Percentiles rank a stretch among this genome's conserved stretches.
Evolutionary conservation across 2,113 vertebrate genomes (phyloP).

Genomic region (Rhagologus leucostigma): DNA sequence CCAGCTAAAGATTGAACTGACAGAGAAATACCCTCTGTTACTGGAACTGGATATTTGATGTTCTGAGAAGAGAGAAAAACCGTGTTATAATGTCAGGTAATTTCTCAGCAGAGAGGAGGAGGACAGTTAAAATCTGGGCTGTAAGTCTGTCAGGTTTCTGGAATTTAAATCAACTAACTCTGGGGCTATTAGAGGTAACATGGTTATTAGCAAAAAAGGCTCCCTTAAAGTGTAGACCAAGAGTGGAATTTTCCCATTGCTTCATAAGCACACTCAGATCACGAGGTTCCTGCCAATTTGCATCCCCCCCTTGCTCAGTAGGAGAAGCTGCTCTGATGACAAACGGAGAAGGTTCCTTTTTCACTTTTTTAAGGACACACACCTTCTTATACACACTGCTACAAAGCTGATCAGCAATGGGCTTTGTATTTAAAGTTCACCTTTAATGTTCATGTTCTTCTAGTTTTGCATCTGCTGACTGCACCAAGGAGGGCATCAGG

Average conservation of each 20-base stretch:
- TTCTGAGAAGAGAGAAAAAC: not conserved
- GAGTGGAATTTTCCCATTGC: not conserved
- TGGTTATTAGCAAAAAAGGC: not conserved
- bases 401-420: not conserved
- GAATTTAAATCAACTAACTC: not conserved
- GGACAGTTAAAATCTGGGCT: not conserved
- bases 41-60: not conserved
- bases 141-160: not conserved
- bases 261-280: not conserved
- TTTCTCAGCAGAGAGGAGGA: not conserved
- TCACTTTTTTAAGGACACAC: not conserved
- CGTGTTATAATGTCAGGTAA: not conserved
- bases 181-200: not conserved
- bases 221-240: not conserved
- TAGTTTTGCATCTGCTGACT: not conserved
- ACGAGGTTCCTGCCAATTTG: not conserved
- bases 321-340: not conserved
- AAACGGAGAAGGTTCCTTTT: not conserved
- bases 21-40: not conserved
- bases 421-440: not conserved
- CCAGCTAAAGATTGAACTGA: not conserved
- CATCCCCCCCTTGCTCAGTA: not conserved
- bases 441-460: not conserved
- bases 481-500: not conserved
- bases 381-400: not conserved